phyloP scores from a whole-genome alignment of 2,888 invertebrate species.

The Scotopteryx bipunctaria region DNA sequence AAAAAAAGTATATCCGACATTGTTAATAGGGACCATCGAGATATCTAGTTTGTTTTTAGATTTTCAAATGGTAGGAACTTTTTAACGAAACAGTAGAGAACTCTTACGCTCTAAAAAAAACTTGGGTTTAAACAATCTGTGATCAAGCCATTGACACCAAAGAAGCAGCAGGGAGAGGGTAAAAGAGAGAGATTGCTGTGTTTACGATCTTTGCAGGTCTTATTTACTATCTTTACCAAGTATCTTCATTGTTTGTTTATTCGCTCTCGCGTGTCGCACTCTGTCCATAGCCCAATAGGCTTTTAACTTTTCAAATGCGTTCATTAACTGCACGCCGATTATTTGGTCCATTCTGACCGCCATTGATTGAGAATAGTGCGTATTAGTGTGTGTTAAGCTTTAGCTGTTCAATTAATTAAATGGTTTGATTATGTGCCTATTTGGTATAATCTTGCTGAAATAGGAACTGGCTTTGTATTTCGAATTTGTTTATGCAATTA shows the following conservation, averaged over 20 bases:
- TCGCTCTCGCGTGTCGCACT: background rate
- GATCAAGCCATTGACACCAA: no score
- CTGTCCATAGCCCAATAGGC: slow-evolving; percentile 45
- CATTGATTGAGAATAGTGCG: slow-evolving; percentile 64
- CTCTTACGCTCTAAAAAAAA: no score
- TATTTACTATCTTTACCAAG: no score
- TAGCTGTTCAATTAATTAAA: slow-evolving; percentile 54
- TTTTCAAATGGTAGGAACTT: no score
- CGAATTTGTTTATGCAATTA: slow-evolving; percentile 1
- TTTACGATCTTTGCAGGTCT: no score
- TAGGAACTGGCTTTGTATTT: slow-evolving; percentile 12
- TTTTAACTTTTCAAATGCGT: slow-evolving; percentile 81
- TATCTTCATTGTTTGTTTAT: background rate
- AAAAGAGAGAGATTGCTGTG: no score
- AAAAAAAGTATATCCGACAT: no score
- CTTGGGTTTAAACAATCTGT: no score
- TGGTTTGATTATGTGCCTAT: slow-evolving; percentile 33
- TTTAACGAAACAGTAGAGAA: no score
- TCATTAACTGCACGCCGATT: slow-evolving; percentile 70
- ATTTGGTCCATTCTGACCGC: slow-evolving; percentile 57
- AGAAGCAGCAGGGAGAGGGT: no score
- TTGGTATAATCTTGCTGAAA: slow-evolving; percentile 30
- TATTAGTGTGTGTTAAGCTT: slow-evolving; percentile 49
- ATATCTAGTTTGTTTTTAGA: no score
- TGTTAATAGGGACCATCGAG: no score